A percentile compares a stretch with the other conserved stretches of the same genome.
Conservation (phyloP, 1,140 invertebrate genomes). For the Anastatus disparis region DNA sequence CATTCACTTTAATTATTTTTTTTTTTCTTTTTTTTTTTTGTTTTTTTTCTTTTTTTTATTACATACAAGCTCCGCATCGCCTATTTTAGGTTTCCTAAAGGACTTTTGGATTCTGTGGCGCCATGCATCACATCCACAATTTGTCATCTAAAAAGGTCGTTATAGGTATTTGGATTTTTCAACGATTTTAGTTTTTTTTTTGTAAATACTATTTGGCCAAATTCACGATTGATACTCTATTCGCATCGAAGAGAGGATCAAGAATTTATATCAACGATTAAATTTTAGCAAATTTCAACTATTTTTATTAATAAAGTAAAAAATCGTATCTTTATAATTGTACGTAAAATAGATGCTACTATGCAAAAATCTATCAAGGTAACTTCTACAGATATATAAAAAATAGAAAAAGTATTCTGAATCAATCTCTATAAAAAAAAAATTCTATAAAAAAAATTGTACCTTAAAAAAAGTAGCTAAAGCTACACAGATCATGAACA, state of each 20-base stretch:
- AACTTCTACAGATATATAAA: too few relatives aligned
- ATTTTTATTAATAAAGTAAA: background rate
- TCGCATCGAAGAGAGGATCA: background rate
- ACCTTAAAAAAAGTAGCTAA: conserved; percentile 22
- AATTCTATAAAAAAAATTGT: conserved; percentile 16
- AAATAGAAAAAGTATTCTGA: too few relatives aligned
- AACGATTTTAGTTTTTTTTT: conserved; percentile 50
- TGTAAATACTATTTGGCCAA: conserved; percentile 42
- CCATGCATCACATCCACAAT: conserved; percentile 66
- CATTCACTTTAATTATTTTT: conserved; percentile 41
- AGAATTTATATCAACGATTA: background rate
- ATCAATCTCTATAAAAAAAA: background rate
- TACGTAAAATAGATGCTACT: too few relatives aligned
- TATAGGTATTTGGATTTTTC: too few relatives aligned
- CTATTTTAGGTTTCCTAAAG: conserved; percentile 66
- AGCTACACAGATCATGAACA: conserved; percentile 34
- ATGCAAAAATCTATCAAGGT: too few relatives aligned
- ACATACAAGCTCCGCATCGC: conserved; percentile 66
- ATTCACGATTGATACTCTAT: conserved; percentile 2
- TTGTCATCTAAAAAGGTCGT: conserved; percentile 65
- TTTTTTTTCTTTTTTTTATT: conserved; percentile 39
- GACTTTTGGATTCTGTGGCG: conserved; percentile 60
- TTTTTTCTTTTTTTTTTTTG: conserved; percentile 11
- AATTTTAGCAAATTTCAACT: background rate
- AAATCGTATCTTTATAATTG: too few relatives aligned